Evolutionary conservation across 2,797 vertebrate species (phyloP).

Genomic region (Eulemur rubriventer): DNA sequence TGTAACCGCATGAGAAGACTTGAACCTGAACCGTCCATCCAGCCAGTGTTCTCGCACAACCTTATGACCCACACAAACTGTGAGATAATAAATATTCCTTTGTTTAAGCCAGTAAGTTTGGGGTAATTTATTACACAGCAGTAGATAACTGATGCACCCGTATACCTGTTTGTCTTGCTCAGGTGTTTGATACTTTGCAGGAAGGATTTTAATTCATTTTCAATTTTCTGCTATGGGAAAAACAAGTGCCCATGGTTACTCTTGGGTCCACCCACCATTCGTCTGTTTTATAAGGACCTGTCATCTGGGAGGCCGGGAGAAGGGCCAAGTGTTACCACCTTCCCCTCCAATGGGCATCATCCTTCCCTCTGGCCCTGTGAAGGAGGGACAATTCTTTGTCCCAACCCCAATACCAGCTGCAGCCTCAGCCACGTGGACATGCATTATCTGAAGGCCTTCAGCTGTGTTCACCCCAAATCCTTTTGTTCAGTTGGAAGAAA

Average conservation of each 20-base stretch:
- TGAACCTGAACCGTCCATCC: not conserved
- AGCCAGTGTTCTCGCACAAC: not conserved
- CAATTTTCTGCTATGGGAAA: not conserved
- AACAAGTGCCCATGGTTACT: not conserved
- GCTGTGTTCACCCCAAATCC: not conserved
- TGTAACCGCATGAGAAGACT: not conserved
- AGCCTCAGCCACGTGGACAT: not conserved
- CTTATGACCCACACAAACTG: not conserved
- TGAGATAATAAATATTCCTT: not conserved
- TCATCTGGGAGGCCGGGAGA: not conserved
- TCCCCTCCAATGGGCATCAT: not conserved
- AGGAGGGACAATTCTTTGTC: not conserved
- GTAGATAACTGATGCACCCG: not conserved
- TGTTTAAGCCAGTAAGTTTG: not conserved
- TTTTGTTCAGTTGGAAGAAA: not conserved
- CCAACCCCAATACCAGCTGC: not conserved
- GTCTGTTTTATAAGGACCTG: not conserved
- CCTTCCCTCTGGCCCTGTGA: not conserved
- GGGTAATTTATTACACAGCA: not conserved
- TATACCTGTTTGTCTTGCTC: not conserved
- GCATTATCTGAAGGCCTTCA: not conserved
- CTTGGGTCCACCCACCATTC: not conserved
- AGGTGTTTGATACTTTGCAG: not conserved
- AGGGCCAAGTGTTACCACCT: not conserved
- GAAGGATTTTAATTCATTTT: not conserved